These are phyloP conservation scores for Diarsia brunnea DNA, from an alignment of 2,888 invertebrate genomes.

Conservation along the genomic window DNA sequence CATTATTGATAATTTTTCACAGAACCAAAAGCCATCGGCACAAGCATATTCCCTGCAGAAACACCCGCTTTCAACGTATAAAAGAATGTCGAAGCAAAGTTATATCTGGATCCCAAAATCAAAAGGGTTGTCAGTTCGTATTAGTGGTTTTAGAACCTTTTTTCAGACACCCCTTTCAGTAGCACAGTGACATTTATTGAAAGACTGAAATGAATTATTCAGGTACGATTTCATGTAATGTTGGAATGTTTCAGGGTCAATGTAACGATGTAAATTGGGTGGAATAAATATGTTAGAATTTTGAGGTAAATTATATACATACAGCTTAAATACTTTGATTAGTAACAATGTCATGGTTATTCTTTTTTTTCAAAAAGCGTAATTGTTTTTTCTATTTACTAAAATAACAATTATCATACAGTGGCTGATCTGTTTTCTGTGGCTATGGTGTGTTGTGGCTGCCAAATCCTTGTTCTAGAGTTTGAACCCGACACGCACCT, in stretches of 20 bases:
- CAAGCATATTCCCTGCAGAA: neutral
- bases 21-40: too few relatives aligned
- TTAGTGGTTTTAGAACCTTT: conserved; percentile 38
- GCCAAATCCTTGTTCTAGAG: too few relatives aligned
- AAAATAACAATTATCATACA: neutral
- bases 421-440: neutral
- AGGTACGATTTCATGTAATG: conserved; percentile 22
- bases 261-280: neutral
- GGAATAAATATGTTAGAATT: conserved; percentile 1
- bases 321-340: neutral
- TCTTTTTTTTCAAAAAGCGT: neutral
- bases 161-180: conserved; percentile 59
- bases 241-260: neutral
- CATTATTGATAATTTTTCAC: neutral
- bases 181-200: conserved; percentile 66
- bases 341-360: neutral
- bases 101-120: conserved; percentile 22
- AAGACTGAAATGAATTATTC: conserved; percentile 63
- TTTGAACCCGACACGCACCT: too few relatives aligned
- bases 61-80: neutral
- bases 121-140: conserved; percentile 17
- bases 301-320: neutral
- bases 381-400: neutral
- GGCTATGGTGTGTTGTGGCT: too few relatives aligned
- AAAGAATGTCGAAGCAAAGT: neutral